These are phyloP conservation scores for Phymorhynchus buccinoides DNA, from an alignment of 1,140 invertebrate genomes.

Conservation along the genomic window DNA sequence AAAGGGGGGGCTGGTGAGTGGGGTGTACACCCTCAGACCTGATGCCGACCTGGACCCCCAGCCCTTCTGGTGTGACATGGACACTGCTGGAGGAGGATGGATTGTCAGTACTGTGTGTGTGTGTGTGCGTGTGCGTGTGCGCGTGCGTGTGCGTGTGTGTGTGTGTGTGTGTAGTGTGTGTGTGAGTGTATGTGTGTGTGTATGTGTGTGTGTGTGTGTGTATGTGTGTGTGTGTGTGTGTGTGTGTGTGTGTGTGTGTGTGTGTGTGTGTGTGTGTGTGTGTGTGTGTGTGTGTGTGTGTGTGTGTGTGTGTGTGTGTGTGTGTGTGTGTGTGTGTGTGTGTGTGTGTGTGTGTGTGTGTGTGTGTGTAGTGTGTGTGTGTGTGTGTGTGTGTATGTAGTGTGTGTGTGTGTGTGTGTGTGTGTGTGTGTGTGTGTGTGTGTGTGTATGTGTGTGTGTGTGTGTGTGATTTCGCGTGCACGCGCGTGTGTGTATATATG, in stretches of 20 bases:
- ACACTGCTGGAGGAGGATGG: slow-evolving; percentile 37
- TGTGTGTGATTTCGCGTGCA: too few relatives aligned
- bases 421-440: slow-evolving; percentile 2
- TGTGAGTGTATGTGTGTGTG: neutral
- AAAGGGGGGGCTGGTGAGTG: neutral
- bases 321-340: too few relatives aligned
- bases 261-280: slow-evolving; percentile 17
- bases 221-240: neutral
- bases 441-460: slow-evolving; percentile 5
- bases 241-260: slow-evolving; percentile 15
- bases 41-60: neutral
- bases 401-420: slow-evolving; percentile 13
- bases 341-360: slow-evolving; percentile 5
- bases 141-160: slow-evolving; percentile 3
- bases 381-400: too few relatives aligned
- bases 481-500: neutral
- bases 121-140: neutral
- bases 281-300: neutral
- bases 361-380: too few relatives aligned
- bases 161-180: neutral
- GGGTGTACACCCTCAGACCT: slow-evolving; percentile 27
- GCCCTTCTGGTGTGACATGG: slow-evolving; percentile 38
- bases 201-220: neutral
- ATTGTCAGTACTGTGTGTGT: slow-evolving; percentile 15
- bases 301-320: too few relatives aligned